A percentile compares a stretch with the other conserved stretches of the same genome.
Evolutionary conservation across 2,797 vertebrate genomes (phyloP).

Genomic region (Helarctos malayanus): DNA sequence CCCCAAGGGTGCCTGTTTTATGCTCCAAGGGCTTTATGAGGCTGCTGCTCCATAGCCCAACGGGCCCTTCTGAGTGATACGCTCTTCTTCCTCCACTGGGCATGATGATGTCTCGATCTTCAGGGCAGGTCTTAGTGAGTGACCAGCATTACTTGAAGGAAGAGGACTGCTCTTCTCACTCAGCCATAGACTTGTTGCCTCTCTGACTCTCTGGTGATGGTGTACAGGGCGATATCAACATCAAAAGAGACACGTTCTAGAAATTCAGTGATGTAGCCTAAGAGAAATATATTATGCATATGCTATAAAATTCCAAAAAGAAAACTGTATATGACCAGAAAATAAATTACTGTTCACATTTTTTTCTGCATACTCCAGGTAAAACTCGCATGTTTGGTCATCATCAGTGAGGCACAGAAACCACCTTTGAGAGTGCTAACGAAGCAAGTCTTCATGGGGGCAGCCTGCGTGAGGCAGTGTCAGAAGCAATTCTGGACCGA

Average conservation of each 20-base stretch:
- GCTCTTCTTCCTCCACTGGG: neutral
- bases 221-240: neutral
- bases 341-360: neutral
- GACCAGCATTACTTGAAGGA: neutral
- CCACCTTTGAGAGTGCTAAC: neutral
- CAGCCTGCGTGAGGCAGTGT: neutral
- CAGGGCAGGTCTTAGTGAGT: neutral
- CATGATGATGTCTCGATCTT: neutral
- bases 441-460: too few relatives aligned
- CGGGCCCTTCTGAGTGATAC: neutral
- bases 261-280: neutral
- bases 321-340: constrained; percentile 12
- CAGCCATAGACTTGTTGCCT: neutral
- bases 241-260: neutral
- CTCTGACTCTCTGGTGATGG: neutral
- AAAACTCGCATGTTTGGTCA: neutral
- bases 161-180: neutral
- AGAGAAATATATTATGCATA: neutral
- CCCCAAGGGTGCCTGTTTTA: neutral
- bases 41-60: neutral
- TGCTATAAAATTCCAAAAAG: neutral
- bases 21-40: neutral
- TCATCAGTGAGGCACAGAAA: neutral
- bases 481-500: neutral
- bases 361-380: neutral